Base-by-base conservation (phyloP, 2,113 vertebrate species). In the Elephantulus edwardii region DNA sequence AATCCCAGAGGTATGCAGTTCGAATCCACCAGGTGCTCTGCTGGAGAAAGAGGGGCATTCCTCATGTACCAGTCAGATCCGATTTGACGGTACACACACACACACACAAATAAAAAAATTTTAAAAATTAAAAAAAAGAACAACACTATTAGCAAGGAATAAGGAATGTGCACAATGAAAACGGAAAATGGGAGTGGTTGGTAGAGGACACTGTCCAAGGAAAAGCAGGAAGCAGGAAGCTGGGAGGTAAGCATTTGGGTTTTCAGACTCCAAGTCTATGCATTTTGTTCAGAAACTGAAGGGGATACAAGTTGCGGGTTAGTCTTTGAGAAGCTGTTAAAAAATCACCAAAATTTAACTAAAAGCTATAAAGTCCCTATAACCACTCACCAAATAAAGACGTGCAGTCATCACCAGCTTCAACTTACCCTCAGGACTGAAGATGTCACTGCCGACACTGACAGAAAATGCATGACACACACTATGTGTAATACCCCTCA, bases 401-500 rank as follows among this genome's bases (percentile, higher is more conserved):
- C 1, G 6, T 17, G 56, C 26, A 19, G 0, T 46, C 38, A 17
- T 44, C 38, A 58, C 16, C 62, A 52, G 54, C 33, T 46, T 4
- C 30, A 33, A 24, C 1, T 42, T 4, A 11, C 46, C 60, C 35
- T 38, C 10, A 8, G 3, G 38, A 24, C 44, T 46, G 54, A 79
- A 52, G 80, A 62, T 52, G 71, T 70, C 50, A 8, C 56, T 24
- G 44, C 4, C 30, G 28, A 19, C 11, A 17, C 6, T 2, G 12
- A n/a, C 2, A 12, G 52, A 76, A 26, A 9, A 40, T 1, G 44
- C 22, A 60, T 3, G n/a, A 17, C 0, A 13, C 0, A 13, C 14
- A n/a, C 1, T 28, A 33, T 6, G 76, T 16, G 7, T 44, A n/a
- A 22, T 17, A 35, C 8, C 33, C 1, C 26, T 66, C 83, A 44